These are phyloP conservation scores for Phyllopteryx taeniolatus DNA, from an alignment of 2,113 vertebrate species.

Conservation along the genomic window DNA sequence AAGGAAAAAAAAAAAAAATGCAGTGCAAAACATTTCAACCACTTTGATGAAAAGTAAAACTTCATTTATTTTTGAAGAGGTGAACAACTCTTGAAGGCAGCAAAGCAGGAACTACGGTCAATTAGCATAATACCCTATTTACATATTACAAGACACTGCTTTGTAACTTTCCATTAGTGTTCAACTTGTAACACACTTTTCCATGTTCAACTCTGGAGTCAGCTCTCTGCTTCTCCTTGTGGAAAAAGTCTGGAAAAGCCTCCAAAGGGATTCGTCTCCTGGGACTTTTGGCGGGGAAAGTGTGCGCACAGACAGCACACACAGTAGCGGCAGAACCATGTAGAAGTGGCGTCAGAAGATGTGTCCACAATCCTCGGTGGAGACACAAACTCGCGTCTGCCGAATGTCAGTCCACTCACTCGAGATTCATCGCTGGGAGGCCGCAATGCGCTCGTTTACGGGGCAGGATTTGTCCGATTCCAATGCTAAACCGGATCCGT, in stretches of 20 bases:
- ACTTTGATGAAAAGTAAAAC: slow-evolving; percentile 60
- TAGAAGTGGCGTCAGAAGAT: slow-evolving; percentile 37
- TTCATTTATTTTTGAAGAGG: slow-evolving; percentile 48
- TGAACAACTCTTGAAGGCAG: slow-evolving; percentile 53
- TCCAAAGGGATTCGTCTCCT: slow-evolving; percentile 25
- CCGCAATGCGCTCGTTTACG: slow-evolving; percentile 29
- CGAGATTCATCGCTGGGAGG: slow-evolving; percentile 3
- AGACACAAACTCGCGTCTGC: slow-evolving; percentile 40
- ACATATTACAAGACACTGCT: slow-evolving; percentile 59
- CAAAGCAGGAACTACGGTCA: slow-evolving; percentile 57
- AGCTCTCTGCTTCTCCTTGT: slow-evolving; percentile 18
- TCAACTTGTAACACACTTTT: slow-evolving; percentile 27
- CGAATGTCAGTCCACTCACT: slow-evolving; percentile 40
- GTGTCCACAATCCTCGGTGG: slow-evolving; percentile 26
- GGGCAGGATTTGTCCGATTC: slow-evolving; percentile 22
- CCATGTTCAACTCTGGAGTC: slow-evolving; percentile 26
- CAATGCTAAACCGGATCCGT: slow-evolving; percentile 26
- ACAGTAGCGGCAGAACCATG: slow-evolving; percentile 39
- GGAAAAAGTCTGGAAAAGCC: slow-evolving; percentile 18
- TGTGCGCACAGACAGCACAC: slow-evolving; percentile 29
- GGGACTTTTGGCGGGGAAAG: slow-evolving; percentile 17
- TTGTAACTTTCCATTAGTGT: slow-evolving; percentile 33
- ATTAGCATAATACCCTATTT: slow-evolving; percentile 57
- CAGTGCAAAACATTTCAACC: slow-evolving; percentile 60
- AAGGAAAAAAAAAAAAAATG: slow-evolving; percentile 12